phyloP scores from a whole-genome alignment of 1,140 invertebrate genomes.

The Macrobrachium rosenbergii region DNA sequence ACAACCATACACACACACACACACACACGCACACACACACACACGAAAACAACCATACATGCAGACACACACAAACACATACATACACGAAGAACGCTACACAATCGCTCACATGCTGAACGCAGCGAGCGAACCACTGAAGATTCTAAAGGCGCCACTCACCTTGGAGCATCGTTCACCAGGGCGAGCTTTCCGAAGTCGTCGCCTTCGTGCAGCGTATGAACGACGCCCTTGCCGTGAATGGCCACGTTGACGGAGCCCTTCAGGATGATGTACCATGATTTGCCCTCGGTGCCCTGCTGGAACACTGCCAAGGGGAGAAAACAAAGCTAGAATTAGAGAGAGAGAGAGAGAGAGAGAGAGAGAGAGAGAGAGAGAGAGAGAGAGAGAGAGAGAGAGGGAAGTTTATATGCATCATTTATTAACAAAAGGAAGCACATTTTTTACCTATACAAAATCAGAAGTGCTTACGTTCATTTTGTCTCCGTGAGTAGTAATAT shows the following conservation, averaged over 20 bases:
- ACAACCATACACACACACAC: no score
- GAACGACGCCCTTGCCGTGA: conserved; percentile 88
- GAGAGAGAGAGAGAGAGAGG: not conserved
- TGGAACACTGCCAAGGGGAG: conserved; percentile 81
- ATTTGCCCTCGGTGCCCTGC: conserved; percentile 90
- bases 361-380: not conserved
- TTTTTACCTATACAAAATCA: no score
- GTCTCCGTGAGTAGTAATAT: no score
- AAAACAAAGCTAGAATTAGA: not conserved
- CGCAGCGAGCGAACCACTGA: no score
- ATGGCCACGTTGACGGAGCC: conserved; percentile 90
- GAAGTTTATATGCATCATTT: not conserved
- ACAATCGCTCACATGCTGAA: no score
- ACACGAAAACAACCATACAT: no score
- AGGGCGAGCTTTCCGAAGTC: conserved; percentile 91
- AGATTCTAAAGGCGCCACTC: conserved; percentile 51
- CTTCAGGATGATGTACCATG: conserved; percentile 89
- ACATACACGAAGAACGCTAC: no score
- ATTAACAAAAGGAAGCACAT: no score
- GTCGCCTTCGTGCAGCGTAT: conserved; percentile 86
- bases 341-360: not conserved
- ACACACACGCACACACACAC: no score
- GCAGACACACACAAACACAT: no score
- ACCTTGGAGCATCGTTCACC: conserved; percentile 89
- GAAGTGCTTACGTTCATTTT: no score